Conservation (phyloP, 2,113 vertebrate genomes). For the Scomber colias region DNA sequence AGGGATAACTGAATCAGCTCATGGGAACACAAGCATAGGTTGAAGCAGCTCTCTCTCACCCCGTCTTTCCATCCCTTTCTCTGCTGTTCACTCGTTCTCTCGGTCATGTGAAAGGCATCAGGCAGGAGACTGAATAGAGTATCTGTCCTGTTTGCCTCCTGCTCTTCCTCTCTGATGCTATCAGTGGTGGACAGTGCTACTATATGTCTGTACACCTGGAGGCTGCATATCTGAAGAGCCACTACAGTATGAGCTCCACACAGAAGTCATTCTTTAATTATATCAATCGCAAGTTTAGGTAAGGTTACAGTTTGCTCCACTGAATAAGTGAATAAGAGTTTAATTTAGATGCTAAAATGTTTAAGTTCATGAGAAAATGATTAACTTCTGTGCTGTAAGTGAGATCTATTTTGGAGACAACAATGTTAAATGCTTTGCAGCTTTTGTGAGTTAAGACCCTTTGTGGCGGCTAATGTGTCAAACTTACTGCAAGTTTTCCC, state of each 20-base stretch:
- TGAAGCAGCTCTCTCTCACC: constrained; percentile 21
- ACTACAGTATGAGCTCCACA: not conserved
- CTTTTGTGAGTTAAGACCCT: not conserved
- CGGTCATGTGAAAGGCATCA: constrained; percentile 84
- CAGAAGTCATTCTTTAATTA: not conserved
- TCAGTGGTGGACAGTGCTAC: not conserved
- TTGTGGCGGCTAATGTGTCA: too few species aligned
- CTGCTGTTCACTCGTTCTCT: constrained; percentile 6
- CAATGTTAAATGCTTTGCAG: not conserved
- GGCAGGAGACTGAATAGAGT: constrained; percentile 62
- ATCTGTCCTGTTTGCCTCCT: constrained; percentile 52
- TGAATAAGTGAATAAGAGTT: too few species aligned
- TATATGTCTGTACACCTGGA: constrained; percentile 6
- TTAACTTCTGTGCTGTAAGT: too few species aligned
- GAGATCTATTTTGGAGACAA: not conserved
- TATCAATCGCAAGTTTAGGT: not conserved
- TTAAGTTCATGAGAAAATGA: not conserved
- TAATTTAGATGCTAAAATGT: not conserved
- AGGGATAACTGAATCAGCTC: constrained; percentile 71
- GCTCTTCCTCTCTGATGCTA: constrained; percentile 48
- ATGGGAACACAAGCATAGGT: constrained; percentile 56
- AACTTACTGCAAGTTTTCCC: too few species aligned
- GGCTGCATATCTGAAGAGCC: not conserved
- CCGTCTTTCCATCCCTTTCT: constrained; percentile 29
- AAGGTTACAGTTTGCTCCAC: not conserved